Base-by-base conservation (phyloP, 2,113 vertebrate genomes). In the Sorex araneus region DNA sequence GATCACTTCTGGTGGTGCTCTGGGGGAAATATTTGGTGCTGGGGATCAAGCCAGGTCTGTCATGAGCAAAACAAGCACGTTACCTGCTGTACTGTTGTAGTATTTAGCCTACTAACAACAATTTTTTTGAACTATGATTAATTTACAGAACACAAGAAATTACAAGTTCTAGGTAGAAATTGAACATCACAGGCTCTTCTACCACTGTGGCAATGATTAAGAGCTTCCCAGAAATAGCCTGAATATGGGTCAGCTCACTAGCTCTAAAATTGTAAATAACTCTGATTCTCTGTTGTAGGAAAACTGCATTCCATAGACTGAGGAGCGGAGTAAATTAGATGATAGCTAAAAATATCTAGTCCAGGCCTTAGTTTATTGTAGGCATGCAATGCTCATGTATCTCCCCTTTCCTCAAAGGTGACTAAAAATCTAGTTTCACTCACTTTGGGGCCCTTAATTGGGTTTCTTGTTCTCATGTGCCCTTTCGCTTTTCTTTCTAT, bases 191-290 rank as follows among this genome's bases (percentile, higher is more conserved):
- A 63, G 25, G 3, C 8, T 34, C 60, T 73, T 50, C 32, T 1
- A 6, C 7, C 13, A 0, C 5, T 8, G 1, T 7, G 57, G 25
- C 4, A 32, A 43, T 1, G 7, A 30, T 12, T 28, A 36, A 21
- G 45, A 89, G 9, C 11, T 43, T 7, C 12, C 23, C 19, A 32
- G 1, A 28, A 67, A 36, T 21, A 64, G 12, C 15, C 0, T 15
- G 18, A 11, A 13, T 4, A 9, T 25, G 30, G 15, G 32, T 85
- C 89, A 64, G 43, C 8, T 74, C 10, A 18, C 6, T 76, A 43
- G 27, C 34, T 78, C 18, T 63, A 64, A 69, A 74, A 27, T 67
- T 27, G 25, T 67, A 32, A 43, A 90, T 32, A 27, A 15, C 50
- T 43, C 40, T 66, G 32, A 81, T 11, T 23, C 7, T 50, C 23